These are phyloP conservation scores for Zoanthus gigantus DNA, from an alignment of 92 coral and sea anemone species.

Conservation along the genomic window DNA sequence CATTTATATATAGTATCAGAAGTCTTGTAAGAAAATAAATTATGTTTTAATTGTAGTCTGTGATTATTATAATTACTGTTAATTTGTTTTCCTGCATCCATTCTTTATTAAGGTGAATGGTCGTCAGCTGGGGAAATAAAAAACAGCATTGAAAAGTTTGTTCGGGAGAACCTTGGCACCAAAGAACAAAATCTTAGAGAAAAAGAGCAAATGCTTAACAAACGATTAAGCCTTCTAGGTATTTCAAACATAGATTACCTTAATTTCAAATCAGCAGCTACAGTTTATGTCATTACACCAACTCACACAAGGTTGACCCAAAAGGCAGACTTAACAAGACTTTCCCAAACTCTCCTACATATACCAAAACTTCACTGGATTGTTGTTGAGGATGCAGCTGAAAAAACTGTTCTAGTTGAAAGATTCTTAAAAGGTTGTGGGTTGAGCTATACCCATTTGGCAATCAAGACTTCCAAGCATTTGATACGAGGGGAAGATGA, in stretches of 20 bases:
- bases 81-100: background rate
- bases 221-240: conserved; percentile 68
- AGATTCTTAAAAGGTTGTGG: conserved; percentile 74
- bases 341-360: conserved; percentile 91
- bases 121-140: conserved; percentile 7
- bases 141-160: conserved; percentile 33
- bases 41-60: too few species aligned
- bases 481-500: conserved; percentile 74
- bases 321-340: conserved; percentile 94
- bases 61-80: too few species aligned
- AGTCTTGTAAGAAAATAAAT: too few species aligned
- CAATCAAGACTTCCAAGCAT: conserved; percentile 74
- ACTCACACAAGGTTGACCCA: conserved; percentile 87
- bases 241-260: conserved; percentile 45
- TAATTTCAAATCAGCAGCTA: conserved; percentile 52
- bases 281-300: conserved; percentile 86
- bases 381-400: conserved; percentile 83
- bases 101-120: conserved; percentile 7
- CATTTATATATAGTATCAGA: too few species aligned
- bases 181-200: conserved; percentile 61
- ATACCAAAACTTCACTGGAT: conserved; percentile 93
- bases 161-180: conserved; percentile 43
- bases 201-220: conserved; percentile 62
- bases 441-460: conserved; percentile 79
- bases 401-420: conserved; percentile 70